phyloP scores from a whole-genome alignment of 2,888 invertebrate genomes.

The Apotomis capreana region DNA sequence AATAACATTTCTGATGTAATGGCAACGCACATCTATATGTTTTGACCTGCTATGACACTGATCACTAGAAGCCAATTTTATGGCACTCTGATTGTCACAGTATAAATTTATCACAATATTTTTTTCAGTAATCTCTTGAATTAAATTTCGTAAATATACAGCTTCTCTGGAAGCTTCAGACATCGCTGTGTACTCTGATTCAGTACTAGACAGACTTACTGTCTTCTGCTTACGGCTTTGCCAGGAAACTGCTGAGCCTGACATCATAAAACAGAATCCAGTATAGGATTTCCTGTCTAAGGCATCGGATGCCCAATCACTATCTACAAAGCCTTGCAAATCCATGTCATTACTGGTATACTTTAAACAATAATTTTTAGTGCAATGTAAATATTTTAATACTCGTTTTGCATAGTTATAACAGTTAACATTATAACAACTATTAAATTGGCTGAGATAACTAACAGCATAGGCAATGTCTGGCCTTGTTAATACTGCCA shows the following conservation, averaged over 20 bases:
- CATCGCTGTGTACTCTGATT: constrained; percentile 11
- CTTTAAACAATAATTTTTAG: no score
- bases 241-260: constrained; percentile 7
- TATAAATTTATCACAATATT: background rate
- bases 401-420: background rate
- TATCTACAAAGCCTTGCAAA: constrained; percentile 19
- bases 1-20: constrained; percentile 1
- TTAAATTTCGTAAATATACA: constrained; percentile 1
- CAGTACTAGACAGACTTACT: constrained; percentile 7
- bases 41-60: constrained; percentile 2
- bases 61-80: background rate
- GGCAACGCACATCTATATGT: background rate
- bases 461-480: no score
- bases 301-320: constrained; percentile 9
- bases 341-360: background rate
- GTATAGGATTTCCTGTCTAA: constrained; percentile 21
- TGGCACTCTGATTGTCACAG: constrained; percentile 9
- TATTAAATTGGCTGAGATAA: constrained; percentile 17
- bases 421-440: constrained; percentile 7
- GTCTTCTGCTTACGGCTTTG: constrained; percentile 18
- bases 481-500: constrained; percentile 8
- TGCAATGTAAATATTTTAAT: no score
- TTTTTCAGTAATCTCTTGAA: background rate
- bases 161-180: constrained; percentile 18
- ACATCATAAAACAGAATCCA: constrained; percentile 16